These are phyloP conservation scores for Caradrina kadenii DNA, from an alignment of 2,888 invertebrate genomes.

Conservation along the genomic window DNA sequence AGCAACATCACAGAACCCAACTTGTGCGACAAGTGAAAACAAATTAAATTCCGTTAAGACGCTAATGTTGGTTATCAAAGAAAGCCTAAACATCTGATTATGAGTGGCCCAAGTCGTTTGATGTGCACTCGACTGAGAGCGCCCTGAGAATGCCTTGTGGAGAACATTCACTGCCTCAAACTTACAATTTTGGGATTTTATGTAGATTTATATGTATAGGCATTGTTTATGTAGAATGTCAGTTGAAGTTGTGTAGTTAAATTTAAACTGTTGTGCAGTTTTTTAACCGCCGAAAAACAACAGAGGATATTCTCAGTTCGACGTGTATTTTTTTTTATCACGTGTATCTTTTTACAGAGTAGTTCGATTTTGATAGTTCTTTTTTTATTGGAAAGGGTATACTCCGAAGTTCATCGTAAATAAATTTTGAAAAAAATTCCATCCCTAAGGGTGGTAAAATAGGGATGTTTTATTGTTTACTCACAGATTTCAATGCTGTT, in stretches of 20 bases:
- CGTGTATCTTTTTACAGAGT: too few relatives aligned
- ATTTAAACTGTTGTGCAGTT: neutral
- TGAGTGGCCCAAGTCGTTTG: slow-evolving; percentile 83
- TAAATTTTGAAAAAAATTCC: too few relatives aligned
- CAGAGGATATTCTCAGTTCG: too few relatives aligned
- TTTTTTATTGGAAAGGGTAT: too few relatives aligned
- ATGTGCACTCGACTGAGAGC: slow-evolving; percentile 79
- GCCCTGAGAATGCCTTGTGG: slow-evolving; percentile 85
- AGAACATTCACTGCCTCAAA: slow-evolving; percentile 70
- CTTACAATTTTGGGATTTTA: slow-evolving; percentile 70
- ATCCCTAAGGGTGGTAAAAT: too few relatives aligned
- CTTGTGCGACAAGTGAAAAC: slow-evolving; percentile 76
- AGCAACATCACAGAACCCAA: slow-evolving; percentile 55
- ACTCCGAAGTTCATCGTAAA: too few relatives aligned
- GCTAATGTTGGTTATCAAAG: slow-evolving; percentile 87
- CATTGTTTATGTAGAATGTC: slow-evolving; percentile 32
- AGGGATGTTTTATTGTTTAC: too few relatives aligned
- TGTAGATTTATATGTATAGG: slow-evolving; percentile 57
- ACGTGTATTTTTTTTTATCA: too few relatives aligned
- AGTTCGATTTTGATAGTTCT: too few relatives aligned
- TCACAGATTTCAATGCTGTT: too few relatives aligned
- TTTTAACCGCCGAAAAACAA: too few relatives aligned
- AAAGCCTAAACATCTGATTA: slow-evolving; percentile 86
- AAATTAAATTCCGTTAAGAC: slow-evolving; percentile 88
- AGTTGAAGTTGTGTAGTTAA: slow-evolving; percentile 10